Evolutionary conservation across 2,113 vertebrate species (phyloP).

Genomic region (Gasterosteus nipponicus): DNA sequence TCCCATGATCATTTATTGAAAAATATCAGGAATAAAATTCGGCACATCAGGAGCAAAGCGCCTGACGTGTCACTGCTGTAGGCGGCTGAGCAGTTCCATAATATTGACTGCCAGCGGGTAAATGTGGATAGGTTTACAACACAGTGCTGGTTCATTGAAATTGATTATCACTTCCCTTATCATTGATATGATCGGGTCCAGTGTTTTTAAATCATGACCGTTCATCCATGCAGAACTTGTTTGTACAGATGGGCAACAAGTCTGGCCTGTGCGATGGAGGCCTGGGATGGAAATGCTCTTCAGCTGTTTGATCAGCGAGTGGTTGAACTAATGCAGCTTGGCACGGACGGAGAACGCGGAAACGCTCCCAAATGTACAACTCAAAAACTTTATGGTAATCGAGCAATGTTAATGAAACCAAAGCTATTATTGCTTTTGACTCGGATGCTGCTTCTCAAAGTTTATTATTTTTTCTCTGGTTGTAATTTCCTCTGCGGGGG

Average conservation of each 20-base stretch:
- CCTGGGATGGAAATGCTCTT: constrained; percentile 24
- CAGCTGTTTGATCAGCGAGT: constrained; percentile 32
- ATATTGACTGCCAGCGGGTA: constrained; percentile 49
- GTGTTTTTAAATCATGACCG: constrained; percentile 45
- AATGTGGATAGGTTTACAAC: constrained; percentile 50
- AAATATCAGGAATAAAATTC: background rate
- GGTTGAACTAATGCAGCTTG: constrained; percentile 30
- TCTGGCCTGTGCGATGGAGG: constrained; percentile 4
- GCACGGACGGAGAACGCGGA: constrained; percentile 22
- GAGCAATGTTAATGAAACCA: constrained; percentile 9
- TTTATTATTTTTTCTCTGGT: constrained; percentile 21
- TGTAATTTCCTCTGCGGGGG: constrained; percentile 44
- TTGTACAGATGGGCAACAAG: constrained; percentile 13
- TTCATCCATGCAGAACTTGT: constrained; percentile 11
- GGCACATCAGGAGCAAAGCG: background rate
- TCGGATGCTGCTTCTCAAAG: constrained; percentile 33
- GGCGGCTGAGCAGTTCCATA: constrained; percentile 38
- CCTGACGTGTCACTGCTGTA: constrained; percentile 19
- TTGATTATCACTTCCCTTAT: constrained; percentile 58
- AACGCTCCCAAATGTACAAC: constrained; percentile 23
- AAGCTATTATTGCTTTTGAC: constrained; percentile 50
- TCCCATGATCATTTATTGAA: background rate
- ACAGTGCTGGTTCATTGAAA: constrained; percentile 59
- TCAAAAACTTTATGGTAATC: constrained; percentile 11
- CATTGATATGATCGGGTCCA: constrained; percentile 48